phyloP scores from a whole-genome alignment of 2,888 invertebrate genomes.

The Phrixothrix hirtus region DNA sequence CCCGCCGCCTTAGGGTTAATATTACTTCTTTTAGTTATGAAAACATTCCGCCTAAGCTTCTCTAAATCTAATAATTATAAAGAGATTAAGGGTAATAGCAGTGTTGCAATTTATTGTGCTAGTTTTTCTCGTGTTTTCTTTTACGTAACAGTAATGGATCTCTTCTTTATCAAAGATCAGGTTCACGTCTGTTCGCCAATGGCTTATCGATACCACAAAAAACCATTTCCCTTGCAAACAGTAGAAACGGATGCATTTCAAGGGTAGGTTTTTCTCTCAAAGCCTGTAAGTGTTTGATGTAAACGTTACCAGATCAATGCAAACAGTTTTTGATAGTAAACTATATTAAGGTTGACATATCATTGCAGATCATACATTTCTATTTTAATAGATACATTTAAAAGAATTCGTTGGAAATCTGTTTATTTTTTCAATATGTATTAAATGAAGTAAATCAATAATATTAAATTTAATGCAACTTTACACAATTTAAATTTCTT shows the following conservation, averaged over 20 bases:
- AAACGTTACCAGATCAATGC: too few species aligned
- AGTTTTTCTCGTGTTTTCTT: conserved; percentile 22
- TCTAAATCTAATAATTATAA: conserved; percentile 21
- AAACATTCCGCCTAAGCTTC: conserved; percentile 8
- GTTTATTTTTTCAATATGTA: too few species aligned
- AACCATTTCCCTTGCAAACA: conserved; percentile 18
- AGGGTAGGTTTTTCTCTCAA: conserved; percentile 12
- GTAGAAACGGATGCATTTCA: conserved; percentile 17
- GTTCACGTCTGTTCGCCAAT: conserved; percentile 22
- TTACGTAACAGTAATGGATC: conserved; percentile 30
- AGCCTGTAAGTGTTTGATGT: neutral
- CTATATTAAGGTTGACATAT: too few species aligned
- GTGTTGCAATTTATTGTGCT: conserved; percentile 22
- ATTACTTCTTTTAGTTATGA: conserved; percentile 6
- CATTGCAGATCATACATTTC: too few species aligned
- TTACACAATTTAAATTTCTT: too few species aligned
- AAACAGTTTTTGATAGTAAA: too few species aligned
- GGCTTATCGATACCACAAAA: conserved; percentile 30
- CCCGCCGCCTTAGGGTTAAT: conserved; percentile 21
- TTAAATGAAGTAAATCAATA: too few species aligned
- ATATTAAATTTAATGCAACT: too few species aligned
- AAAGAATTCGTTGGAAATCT: too few species aligned
- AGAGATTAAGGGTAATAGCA: conserved; percentile 16
- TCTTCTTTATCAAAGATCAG: conserved; percentile 32
- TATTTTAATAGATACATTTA: too few species aligned